A percentile compares a stretch with the other conserved stretches of the same genome.
phyloP scores from a whole-genome alignment of 2,797 vertebrate species.

The Dermochelys coriacea region DNA sequence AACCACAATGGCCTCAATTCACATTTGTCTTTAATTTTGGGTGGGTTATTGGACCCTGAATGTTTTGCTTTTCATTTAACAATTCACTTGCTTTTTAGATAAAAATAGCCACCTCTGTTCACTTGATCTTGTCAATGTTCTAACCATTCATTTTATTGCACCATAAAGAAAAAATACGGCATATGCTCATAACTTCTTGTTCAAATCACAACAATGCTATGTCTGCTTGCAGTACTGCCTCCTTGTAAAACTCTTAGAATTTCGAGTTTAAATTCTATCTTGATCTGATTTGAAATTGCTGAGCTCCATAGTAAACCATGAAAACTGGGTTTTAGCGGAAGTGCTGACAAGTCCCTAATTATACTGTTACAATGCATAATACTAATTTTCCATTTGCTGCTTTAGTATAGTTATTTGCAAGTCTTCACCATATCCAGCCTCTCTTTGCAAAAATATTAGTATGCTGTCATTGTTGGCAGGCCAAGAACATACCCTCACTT shows the following conservation, averaged over 20 bases:
- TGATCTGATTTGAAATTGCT: slow-evolving; percentile 18
- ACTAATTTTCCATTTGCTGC: slow-evolving; percentile 57
- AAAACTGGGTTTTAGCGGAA: slow-evolving; percentile 30
- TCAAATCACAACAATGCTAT: background rate
- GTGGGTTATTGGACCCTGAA: background rate
- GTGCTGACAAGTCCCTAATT: slow-evolving; percentile 42
- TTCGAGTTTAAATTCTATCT: background rate
- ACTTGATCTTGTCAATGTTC: background rate
- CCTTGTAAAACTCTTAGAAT: slow-evolving; percentile 14
- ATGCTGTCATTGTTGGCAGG: slow-evolving; percentile 52
- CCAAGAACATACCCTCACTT: slow-evolving; percentile 26
- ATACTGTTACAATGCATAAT: slow-evolving; percentile 4
- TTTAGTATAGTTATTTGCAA: slow-evolving; percentile 55
- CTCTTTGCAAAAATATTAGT: slow-evolving; percentile 75
- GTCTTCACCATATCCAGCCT: slow-evolving; percentile 47
- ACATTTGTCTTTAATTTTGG: background rate
- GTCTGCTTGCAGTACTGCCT: background rate
- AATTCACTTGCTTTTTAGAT: background rate
- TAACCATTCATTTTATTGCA: background rate
- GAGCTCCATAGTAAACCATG: background rate
- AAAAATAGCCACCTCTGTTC: background rate
- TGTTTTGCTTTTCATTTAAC: background rate
- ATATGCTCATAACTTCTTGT: slow-evolving; percentile 13
- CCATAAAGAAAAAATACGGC: rapidly evolving
- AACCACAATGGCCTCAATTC: background rate